Percentiles rank a stretch among this genome's conserved stretches.
Evolutionary conservation across 2,797 vertebrate genomes (phyloP).

Genomic region (Gila robusta): DNA sequence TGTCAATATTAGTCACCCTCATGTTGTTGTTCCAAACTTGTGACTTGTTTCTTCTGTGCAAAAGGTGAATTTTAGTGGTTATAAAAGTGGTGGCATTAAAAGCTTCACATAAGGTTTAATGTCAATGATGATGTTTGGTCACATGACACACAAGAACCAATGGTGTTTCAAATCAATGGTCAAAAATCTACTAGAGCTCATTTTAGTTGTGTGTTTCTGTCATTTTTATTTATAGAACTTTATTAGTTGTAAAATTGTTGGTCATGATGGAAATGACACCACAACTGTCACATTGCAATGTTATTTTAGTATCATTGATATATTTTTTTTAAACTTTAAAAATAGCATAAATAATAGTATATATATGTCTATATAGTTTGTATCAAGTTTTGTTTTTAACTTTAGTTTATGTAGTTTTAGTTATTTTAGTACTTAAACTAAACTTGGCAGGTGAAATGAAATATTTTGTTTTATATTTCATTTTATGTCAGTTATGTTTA

Average conservation of each 20-base stretch:
- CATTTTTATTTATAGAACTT: neutral
- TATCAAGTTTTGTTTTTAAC: neutral
- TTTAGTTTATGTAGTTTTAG: neutral
- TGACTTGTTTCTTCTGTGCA: neutral
- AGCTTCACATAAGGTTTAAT: neutral
- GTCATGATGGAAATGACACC: neutral
- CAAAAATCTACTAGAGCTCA: neutral
- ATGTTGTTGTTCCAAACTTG: neutral
- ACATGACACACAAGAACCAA: slow-evolving; percentile 4
- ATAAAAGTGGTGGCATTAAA: neutral
- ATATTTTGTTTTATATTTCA: neutral
- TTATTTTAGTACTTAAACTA: neutral
- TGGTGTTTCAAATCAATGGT: neutral
- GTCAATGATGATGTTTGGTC: neutral
- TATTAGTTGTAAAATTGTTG: neutral
- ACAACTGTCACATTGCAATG: neutral
- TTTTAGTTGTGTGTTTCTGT: neutral
- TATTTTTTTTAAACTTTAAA: neutral
- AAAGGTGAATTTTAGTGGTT: neutral
- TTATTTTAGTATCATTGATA: too few relatives aligned
- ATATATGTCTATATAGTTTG: neutral
- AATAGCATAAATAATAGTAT: neutral
- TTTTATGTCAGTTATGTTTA: neutral
- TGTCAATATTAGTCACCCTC: neutral
- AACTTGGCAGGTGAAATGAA: neutral